A percentile compares a stretch with the other conserved stretches of the same genome.
These are phyloP conservation scores for Volucella inflata DNA, from an alignment of 2,888 invertebrate species.

Conservation along the genomic window DNA sequence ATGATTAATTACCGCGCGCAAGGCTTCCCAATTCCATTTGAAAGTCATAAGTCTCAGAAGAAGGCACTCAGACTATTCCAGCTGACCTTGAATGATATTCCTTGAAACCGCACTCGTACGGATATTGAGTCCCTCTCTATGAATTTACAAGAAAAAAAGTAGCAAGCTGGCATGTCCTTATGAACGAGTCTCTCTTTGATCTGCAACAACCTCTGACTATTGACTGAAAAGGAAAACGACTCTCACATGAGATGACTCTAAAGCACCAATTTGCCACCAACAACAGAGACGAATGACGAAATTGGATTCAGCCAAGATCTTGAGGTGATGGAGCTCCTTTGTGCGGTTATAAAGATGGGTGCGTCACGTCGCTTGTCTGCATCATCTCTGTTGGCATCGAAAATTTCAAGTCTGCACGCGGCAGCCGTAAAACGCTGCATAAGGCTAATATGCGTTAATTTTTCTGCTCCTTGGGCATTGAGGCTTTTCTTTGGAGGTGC, in stretches of 20 bases:
- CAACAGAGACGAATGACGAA: not conserved
- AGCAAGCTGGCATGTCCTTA: constrained; percentile 49
- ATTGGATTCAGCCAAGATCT: constrained; percentile 51
- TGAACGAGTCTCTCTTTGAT: constrained; percentile 22
- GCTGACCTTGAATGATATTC: constrained; percentile 57
- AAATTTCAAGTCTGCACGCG: constrained; percentile 36
- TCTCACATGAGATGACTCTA: constrained; percentile 13
- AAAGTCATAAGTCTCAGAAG: not conserved
- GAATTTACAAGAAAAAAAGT: not conserved
- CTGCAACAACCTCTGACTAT: constrained; percentile 19
- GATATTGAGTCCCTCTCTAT: no score
- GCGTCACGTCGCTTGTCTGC: constrained; percentile 41
- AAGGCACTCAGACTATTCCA: constrained; percentile 24
- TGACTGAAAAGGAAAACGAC: constrained; percentile 15
- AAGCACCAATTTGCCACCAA: constrained; percentile 61
- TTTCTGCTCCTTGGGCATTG: constrained; percentile 66
- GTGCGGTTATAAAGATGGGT: constrained; percentile 52
- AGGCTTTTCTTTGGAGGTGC: constrained; percentile 63
- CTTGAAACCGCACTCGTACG: constrained; percentile 15
- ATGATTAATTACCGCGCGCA: constrained; percentile 68
- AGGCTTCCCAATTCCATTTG: not conserved
- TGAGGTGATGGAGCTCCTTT: constrained; percentile 65
- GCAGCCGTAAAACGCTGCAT: constrained; percentile 60
- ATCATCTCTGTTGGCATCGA: constrained; percentile 52
- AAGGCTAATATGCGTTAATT: constrained; percentile 73